Evolutionary conservation across 2,888 invertebrate species (phyloP).

Genomic region (Boloria euphrosyne): DNA sequence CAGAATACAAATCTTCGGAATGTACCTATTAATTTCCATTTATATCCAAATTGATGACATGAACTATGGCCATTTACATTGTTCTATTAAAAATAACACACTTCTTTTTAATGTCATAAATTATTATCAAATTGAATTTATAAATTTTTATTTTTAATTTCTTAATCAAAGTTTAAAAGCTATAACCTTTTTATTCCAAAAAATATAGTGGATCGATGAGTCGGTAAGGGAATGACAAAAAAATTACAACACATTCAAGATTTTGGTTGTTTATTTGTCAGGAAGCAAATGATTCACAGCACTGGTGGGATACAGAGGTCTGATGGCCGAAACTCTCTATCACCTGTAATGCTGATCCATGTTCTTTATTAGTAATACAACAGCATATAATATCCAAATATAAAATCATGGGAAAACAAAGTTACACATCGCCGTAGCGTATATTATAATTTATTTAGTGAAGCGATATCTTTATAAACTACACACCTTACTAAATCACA

Average conservation of each 20-base stretch:
- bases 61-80: too few species aligned
- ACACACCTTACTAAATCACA: slow-evolving; percentile 81
- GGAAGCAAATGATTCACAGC: slow-evolving; percentile 83
- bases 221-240: slow-evolving; percentile 5
- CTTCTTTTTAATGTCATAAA: too few species aligned
- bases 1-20: too few species aligned
- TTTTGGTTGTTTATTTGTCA: slow-evolving; percentile 81
- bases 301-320: slow-evolving; percentile 80
- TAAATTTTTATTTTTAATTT: too few species aligned
- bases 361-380: slow-evolving; percentile 70
- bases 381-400: slow-evolving; percentile 75
- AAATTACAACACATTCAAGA: slow-evolving; percentile 56
- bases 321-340: slow-evolving; percentile 73
- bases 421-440: slow-evolving; percentile 62
- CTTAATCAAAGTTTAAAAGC: too few species aligned
- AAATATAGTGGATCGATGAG: background rate
- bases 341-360: slow-evolving; percentile 63
- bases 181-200: too few species aligned
- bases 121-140: too few species aligned
- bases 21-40: too few species aligned
- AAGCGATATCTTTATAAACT: slow-evolving; percentile 71
- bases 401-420: slow-evolving; percentile 76
- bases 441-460: slow-evolving; percentile 64
- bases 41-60: too few species aligned
- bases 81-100: too few species aligned